These are phyloP conservation scores for Scarus forsteni DNA, from an alignment of 2,797 vertebrate genomes.

Conservation along the genomic window DNA sequence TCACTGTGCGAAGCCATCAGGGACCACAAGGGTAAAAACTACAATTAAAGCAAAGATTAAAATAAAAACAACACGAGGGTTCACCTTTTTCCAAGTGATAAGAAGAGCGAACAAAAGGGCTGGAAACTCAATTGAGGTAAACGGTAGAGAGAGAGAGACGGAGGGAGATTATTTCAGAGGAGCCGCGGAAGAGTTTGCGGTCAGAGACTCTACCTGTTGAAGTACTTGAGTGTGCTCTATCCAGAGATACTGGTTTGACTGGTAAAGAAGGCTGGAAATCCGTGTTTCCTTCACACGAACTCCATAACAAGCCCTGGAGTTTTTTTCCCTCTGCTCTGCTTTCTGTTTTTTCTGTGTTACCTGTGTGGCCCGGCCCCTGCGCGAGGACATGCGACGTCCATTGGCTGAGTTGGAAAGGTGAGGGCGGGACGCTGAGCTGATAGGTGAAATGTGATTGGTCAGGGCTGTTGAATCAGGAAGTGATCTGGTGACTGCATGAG, in stretches of 20 bases:
- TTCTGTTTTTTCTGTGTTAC: constrained; percentile 70
- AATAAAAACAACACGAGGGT: constrained; percentile 86
- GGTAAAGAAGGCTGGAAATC: constrained; percentile 87
- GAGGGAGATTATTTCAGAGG: constrained; percentile 79
- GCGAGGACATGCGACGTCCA: constrained; percentile 60
- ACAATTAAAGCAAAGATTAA: constrained; percentile 95
- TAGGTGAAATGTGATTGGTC: constrained; percentile 81
- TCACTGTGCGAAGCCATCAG: constrained; percentile 95
- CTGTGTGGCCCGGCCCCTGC: constrained; percentile 16
- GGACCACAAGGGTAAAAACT: constrained; percentile 94
- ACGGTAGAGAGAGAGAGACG: constrained; percentile 65
- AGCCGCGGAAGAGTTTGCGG: constrained; percentile 82
- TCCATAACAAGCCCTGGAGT: constrained; percentile 88
- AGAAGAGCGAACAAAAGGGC: constrained; percentile 87
- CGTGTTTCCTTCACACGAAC: constrained; percentile 88
- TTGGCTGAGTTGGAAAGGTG: constrained; percentile 90
- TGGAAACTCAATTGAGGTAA: constrained; percentile 86
- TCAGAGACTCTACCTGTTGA: constrained; percentile 90
- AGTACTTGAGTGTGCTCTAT: constrained; percentile 85
- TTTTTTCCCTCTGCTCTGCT: constrained; percentile 41
- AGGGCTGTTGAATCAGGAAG: constrained; percentile 70
- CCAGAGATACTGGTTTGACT: constrained; percentile 90
- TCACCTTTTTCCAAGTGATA: constrained; percentile 91
- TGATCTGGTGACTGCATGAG: constrained; percentile 36
- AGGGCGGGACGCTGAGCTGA: constrained; percentile 83